Base-by-base conservation (phyloP, 2,888 invertebrate genomes). In the Andrena minutula region DNA sequence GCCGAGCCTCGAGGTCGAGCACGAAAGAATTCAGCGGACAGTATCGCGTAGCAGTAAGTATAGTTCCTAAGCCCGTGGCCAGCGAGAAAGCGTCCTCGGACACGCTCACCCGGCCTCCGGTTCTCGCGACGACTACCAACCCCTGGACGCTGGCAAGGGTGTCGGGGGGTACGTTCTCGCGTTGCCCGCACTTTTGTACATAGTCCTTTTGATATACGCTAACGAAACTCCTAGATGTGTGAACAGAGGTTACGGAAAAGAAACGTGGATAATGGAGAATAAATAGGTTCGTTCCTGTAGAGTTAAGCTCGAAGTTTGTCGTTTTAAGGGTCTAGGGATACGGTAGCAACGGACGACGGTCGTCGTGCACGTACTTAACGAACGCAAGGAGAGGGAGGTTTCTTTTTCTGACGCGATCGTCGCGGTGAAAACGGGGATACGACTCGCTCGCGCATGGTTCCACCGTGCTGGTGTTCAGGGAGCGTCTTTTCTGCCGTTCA, bases 181-280 rank as follows among this genome's bases (percentile, higher is more conserved):
- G 56, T 23, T 70, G 71, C 32, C 66, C 51, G 69, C 30, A 64
- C 75, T 84, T 82, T 89, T 92, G 92, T 92, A 92, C 75, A 92
- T 92, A 91, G 87, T 86, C 89, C 89, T 92, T 92, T 92, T 92
- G 92, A 92, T 92, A 90, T 86, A 90, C 86, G 87, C 89, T 90
- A 88, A 88, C 79, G 83, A 75, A 79, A 84, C 87, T 85, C 86
- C 80, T 90, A 88, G 86, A 85, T 86, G 89, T 88, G 87, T 41
- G 23, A 85, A 74, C 79, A 63, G 80, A 72, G 69, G 49, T 23
- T 1, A 26, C 56, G 30, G 49, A 71, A 49, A 10, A 16, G n/a
- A 3, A 30, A 16, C 35, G 20, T 41, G 26, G 58, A 61, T 51
- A 56, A 49, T 28, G 73, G 51, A 35, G 51, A 71, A 49, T 20